Evolutionary conservation across 2,888 invertebrate genomes (phyloP).

Genomic region (Mamestra brassicae): DNA sequence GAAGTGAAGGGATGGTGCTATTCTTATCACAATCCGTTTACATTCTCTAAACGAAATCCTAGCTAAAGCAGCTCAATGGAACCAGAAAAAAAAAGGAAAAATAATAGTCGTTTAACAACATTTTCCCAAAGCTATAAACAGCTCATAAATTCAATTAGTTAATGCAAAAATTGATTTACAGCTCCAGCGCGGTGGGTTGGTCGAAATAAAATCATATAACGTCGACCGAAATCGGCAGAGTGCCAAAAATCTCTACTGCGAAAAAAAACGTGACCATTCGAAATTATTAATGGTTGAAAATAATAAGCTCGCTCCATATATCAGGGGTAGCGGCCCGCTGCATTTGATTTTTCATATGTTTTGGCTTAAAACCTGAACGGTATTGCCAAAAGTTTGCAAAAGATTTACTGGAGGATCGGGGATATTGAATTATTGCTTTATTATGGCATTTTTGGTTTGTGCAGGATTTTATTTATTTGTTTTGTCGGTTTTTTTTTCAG

Average conservation of each 20-base stretch:
- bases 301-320: slow-evolving; percentile 85
- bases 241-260: slow-evolving; percentile 82
- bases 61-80: slow-evolving; percentile 52
- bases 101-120: slow-evolving; percentile 85
- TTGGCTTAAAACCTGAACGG: slow-evolving; percentile 78
- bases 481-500: slow-evolving; percentile 22
- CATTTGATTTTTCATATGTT: slow-evolving; percentile 88
- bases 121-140: slow-evolving; percentile 88
- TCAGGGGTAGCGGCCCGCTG: slow-evolving; percentile 76
- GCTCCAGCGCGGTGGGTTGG: slow-evolving; percentile 74
- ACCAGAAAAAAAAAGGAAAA: slow-evolving; percentile 69
- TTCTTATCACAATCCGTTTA: no score
- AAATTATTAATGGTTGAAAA: slow-evolving; percentile 88
- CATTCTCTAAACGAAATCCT: slow-evolving; percentile 23
- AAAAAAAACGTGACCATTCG: slow-evolving; percentile 79
- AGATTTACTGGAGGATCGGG: slow-evolving; percentile 76
- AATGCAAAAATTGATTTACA: slow-evolving; percentile 89
- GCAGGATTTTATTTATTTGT: slow-evolving; percentile 54
- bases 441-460: slow-evolving; percentile 61
- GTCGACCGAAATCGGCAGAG: slow-evolving; percentile 79
- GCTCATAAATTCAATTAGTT: slow-evolving; percentile 89
- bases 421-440: slow-evolving; percentile 73
- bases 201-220: slow-evolving; percentile 84
- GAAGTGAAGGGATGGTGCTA: no score
- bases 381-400: slow-evolving; percentile 79